Conservation (phyloP, 2,888 invertebrate species). For the Plemyria rubiginata region DNA sequence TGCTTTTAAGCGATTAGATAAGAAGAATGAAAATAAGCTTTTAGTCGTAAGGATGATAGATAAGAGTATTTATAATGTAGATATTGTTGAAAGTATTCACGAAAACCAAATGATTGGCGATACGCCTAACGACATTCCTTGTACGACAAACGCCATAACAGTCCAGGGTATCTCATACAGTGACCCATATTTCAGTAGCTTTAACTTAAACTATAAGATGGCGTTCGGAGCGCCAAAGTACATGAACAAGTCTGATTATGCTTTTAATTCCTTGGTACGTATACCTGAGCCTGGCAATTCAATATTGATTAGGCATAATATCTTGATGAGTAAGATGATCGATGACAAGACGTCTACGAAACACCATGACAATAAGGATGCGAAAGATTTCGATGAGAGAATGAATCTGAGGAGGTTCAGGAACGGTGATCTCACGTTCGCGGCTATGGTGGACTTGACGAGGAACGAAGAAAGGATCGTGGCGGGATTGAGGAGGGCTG, state of each 20-base stretch:
- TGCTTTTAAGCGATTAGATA: constrained; percentile 84
- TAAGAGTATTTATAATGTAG: constrained; percentile 85
- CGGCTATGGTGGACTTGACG: constrained; percentile 74
- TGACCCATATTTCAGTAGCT: constrained; percentile 86
- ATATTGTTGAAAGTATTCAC: constrained; percentile 85
- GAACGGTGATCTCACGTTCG: constrained; percentile 81
- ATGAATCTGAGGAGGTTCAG: constrained; percentile 68
- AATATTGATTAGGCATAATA: constrained; percentile 41
- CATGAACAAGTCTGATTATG: constrained; percentile 86
- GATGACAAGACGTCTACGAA: constrained; percentile 68
- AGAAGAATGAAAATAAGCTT: constrained; percentile 84
- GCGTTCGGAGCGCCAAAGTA: constrained; percentile 83
- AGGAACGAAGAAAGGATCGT: constrained; percentile 64
- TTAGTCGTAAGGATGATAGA: constrained; percentile 84
- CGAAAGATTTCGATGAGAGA: constrained; percentile 58
- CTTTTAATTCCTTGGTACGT: constrained; percentile 86
- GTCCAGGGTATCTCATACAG: constrained; percentile 86
- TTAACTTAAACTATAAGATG: constrained; percentile 85
- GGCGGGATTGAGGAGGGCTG: constrained; percentile 56
- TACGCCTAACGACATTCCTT: constrained; percentile 85
- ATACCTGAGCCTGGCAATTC: constrained; percentile 79
- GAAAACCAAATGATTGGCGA: constrained; percentile 86
- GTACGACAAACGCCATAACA: constrained; percentile 86
- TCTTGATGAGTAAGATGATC: constrained; percentile 35
- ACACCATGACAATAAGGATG: constrained; percentile 81